Conservation (phyloP, 2,888 invertebrate genomes). For the Biston betularia region DNA sequence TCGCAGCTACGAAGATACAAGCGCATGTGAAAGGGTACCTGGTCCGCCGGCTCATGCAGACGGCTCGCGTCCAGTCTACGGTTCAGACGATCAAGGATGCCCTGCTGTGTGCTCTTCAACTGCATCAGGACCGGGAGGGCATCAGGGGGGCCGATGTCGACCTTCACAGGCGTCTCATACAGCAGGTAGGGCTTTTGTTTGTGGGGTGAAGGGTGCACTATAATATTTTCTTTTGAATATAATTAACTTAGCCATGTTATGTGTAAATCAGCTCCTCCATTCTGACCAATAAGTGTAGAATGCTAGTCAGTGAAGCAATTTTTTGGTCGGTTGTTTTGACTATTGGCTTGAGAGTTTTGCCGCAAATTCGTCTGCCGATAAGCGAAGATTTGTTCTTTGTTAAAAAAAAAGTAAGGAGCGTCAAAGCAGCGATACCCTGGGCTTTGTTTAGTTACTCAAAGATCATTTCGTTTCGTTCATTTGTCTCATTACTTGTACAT, state of each 20-base stretch:
- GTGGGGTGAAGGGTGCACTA: constrained; percentile 17
- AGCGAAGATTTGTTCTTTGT: no score
- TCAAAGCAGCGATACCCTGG: no score
- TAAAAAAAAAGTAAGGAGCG: no score
- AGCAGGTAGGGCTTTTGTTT: constrained; percentile 81
- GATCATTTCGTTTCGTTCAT: no score
- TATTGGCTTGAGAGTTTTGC: no score
- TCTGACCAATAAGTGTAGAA: no score
- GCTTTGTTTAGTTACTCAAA: no score
- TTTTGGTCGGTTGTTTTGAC: no score
- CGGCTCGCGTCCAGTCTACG: constrained; percentile 92
- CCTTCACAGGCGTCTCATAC: constrained; percentile 90
- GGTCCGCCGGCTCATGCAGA: constrained; percentile 92
- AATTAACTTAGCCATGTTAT: not conserved
- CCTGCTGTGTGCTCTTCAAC: constrained; percentile 90
- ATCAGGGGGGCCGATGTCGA: constrained; percentile 89
- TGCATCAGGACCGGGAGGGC: constrained; percentile 88
- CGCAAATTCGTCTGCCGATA: no score
- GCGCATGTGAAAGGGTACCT: constrained; percentile 92
- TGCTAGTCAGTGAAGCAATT: no score
- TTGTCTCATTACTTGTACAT: no score
- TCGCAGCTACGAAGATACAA: constrained; percentile 89
- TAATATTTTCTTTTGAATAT: not conserved
- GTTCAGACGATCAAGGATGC: constrained; percentile 94
- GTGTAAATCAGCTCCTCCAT: no score